Evolutionary conservation across 2,888 invertebrate species (phyloP), one percentile per base, ranked within the genome.

Genomic region (Ephialtes manifestator): DNA sequence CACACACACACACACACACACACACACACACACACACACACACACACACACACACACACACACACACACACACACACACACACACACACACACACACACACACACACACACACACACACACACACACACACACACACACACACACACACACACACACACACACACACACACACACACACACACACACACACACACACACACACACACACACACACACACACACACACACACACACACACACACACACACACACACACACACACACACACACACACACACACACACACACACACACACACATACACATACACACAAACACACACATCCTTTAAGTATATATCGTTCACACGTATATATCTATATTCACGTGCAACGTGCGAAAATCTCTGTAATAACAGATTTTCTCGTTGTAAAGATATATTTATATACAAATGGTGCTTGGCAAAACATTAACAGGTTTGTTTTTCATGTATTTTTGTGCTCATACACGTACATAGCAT

Each of bases 401-500:
- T 82, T 53, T 82, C 75, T 72, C 58, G 28, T 74, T 81, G 48
- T 75, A 71, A 71, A 71, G 65, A 71, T 71, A 75, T 78, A 78
- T 76, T 71, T 75, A 78, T 63, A 75, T 71, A 74, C 60, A 28
- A 67, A 81, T 78, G 60, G 65, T 79, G 82, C 85, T 82, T 85
- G 55, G 82, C 81, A 81, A 67, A 86, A 65, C 51, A 71, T 81
- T 81, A 51, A 71, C 65, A 79, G 76, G 71, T 84, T 81, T 46
- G 72, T 77, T 71, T 20, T 81, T 53, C 74, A 81, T 79, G 75
- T 86, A 81, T 78, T 65, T 76, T 81, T 79, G 84, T 84, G 76
- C 81, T 76, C 79, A 67, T 84, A 60, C 63, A 79, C 79, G 81
- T 78, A 86, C 81, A 86, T 63, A 74, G 82, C 63, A n/a, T 48